These are phyloP conservation scores for Archips xylosteana DNA, from an alignment of 2,888 invertebrate genomes.

Conservation along the genomic window DNA sequence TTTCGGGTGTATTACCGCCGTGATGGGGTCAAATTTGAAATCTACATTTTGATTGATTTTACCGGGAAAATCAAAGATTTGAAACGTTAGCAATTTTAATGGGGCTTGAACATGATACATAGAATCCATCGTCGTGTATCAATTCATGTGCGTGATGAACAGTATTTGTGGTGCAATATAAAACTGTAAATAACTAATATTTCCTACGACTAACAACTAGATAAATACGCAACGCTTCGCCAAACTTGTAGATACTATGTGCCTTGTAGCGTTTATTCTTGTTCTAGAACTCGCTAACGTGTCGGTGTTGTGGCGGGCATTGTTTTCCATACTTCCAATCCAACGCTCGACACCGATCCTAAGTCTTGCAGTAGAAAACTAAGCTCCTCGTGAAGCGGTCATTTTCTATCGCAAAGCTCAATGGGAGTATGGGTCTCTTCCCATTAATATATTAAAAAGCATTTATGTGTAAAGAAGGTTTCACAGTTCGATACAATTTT, in stretches of 20 bases:
- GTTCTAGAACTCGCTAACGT: background rate
- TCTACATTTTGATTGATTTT: background rate
- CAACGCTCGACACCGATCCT: conserved; percentile 5
- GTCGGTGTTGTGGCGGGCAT: background rate
- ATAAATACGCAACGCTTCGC: conserved; percentile 26
- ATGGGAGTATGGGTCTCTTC: conserved; percentile 59
- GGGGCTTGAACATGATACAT: too few relatives aligned
- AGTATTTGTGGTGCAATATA: conserved; percentile 35
- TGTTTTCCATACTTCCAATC: conserved; percentile 7
- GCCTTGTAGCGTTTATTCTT: conserved; percentile 23
- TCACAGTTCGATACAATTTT: conserved; percentile 31
- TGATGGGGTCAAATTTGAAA: background rate
- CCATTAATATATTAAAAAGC: conserved; percentile 59
- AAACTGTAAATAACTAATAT: background rate
- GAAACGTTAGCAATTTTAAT: too few relatives aligned
- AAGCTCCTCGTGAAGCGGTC: background rate
- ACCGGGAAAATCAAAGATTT: too few relatives aligned
- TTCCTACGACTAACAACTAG: conserved; percentile 25
- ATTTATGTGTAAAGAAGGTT: conserved; percentile 65
- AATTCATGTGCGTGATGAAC: background rate
- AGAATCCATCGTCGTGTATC: too few relatives aligned
- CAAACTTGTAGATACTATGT: conserved; percentile 25
- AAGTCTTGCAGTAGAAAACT: conserved; percentile 13
- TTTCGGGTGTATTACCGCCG: too few relatives aligned
- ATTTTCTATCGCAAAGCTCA: conserved; percentile 47